Conservation (phyloP, 2,888 invertebrate species). For the Dryobota labecula region DNA sequence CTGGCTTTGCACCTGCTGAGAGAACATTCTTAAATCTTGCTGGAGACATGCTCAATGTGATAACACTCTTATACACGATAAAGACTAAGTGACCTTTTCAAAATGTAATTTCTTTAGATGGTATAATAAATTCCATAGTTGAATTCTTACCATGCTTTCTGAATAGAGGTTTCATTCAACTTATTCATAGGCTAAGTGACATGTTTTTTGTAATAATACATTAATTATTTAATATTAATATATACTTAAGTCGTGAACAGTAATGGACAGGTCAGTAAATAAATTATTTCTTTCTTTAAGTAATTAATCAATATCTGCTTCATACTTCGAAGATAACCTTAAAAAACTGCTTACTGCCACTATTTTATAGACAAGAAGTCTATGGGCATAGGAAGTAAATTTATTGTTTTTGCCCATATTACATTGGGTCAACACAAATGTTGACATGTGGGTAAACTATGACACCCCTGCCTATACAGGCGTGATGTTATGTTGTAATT, state of each 20-base stretch:
- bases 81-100: constrained; percentile 28
- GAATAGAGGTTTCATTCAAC: constrained; percentile 17
- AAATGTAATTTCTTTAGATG: constrained; percentile 10
- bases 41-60: neutral
- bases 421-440: too few species aligned
- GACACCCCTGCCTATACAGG: too few species aligned
- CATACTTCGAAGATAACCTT: too few species aligned
- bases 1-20: too few species aligned
- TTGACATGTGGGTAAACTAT: too few species aligned
- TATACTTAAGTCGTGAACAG: neutral
- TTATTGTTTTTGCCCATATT: too few species aligned
- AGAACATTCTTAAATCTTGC: neutral
- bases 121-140: constrained; percentile 11
- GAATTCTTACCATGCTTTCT: constrained; percentile 10
- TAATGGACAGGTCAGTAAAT: neutral
- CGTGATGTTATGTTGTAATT: too few species aligned
- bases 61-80: neutral
- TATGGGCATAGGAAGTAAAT: too few species aligned
- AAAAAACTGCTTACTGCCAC: too few species aligned
- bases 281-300: neutral
- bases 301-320: neutral
- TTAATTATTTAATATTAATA: neutral
- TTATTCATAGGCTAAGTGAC: neutral
- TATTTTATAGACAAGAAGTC: too few species aligned
- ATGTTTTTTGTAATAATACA: constrained; percentile 10